A percentile compares a stretch with the other conserved stretches of the same genome.
phyloP scores from a whole-genome alignment of 2,113 vertebrate species.

The Tautogolabrus adspersus region DNA sequence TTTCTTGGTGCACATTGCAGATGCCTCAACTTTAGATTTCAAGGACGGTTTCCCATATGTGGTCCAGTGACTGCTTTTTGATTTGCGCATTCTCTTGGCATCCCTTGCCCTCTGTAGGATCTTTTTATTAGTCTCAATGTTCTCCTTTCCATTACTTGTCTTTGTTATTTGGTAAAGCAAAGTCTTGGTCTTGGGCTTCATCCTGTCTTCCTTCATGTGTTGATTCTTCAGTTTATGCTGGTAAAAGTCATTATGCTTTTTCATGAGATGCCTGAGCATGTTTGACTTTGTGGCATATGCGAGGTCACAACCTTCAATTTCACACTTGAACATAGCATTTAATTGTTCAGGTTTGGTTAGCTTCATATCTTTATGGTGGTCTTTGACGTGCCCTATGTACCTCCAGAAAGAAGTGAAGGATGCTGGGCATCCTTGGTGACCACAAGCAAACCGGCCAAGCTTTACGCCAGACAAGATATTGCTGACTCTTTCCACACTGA shows the following conservation, averaged over 20 bases:
- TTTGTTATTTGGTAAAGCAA: constrained; percentile 83
- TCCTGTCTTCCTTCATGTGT: constrained; percentile 85
- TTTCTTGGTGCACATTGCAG: constrained; percentile 90
- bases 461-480: constrained; percentile 84
- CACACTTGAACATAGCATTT: constrained; percentile 90
- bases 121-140: constrained; percentile 86
- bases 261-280: constrained; percentile 93
- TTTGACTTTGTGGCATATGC: constrained; percentile 96
- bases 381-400: constrained; percentile 90
- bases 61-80: constrained; percentile 76
- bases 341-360: constrained; percentile 82
- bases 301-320: constrained; percentile 94
- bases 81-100: constrained; percentile 59
- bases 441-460: constrained; percentile 89
- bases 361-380: constrained; percentile 87
- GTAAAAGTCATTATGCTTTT: constrained; percentile 93
- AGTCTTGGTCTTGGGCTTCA: constrained; percentile 85
- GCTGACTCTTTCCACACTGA: constrained; percentile 88
- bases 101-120: constrained; percentile 68
- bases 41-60: constrained; percentile 85
- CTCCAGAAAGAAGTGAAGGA: constrained; percentile 88
- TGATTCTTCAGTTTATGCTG: constrained; percentile 89
- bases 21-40: constrained; percentile 90
- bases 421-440: constrained; percentile 88
- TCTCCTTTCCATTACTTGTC: constrained; percentile 86